Conservation (phyloP, 2,888 invertebrate species). For the Sesia apiformis region DNA sequence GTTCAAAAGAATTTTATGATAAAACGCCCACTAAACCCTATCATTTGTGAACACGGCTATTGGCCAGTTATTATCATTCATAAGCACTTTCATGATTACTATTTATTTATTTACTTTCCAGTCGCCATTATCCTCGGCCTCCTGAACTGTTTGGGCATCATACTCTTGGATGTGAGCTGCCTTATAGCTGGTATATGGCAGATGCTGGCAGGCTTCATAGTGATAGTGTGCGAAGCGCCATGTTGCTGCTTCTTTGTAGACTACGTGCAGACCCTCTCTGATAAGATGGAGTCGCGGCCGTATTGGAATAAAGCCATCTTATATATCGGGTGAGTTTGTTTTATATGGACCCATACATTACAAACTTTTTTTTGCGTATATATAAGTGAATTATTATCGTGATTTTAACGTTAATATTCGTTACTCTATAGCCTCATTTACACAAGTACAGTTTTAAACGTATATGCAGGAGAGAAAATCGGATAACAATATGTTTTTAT, state of each 20-base stretch:
- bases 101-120: slow-evolving; percentile 34
- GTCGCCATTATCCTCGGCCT: slow-evolving; percentile 90
- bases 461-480: too few relatives aligned
- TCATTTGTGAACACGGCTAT: too few relatives aligned
- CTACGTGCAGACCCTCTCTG: slow-evolving; percentile 90
- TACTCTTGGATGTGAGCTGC: slow-evolving; percentile 77
- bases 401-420: too few relatives aligned
- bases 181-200: slow-evolving; percentile 88
- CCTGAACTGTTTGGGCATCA: slow-evolving; percentile 81
- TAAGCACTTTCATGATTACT: background rate
- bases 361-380: too few relatives aligned
- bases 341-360: too few relatives aligned
- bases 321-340: slow-evolving; percentile 85
- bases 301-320: slow-evolving; percentile 91
- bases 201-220: slow-evolving; percentile 91
- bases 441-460: too few relatives aligned
- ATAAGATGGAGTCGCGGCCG: slow-evolving; percentile 87
- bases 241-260: slow-evolving; percentile 98
- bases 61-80: background rate
- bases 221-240: slow-evolving; percentile 94
- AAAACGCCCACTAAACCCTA: too few relatives aligned
- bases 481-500: too few relatives aligned
- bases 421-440: too few relatives aligned
- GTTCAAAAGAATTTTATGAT: too few relatives aligned
- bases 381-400: too few relatives aligned